Base-by-base conservation (phyloP, 2,888 invertebrate genomes). In the Mythimna impura region DNA sequence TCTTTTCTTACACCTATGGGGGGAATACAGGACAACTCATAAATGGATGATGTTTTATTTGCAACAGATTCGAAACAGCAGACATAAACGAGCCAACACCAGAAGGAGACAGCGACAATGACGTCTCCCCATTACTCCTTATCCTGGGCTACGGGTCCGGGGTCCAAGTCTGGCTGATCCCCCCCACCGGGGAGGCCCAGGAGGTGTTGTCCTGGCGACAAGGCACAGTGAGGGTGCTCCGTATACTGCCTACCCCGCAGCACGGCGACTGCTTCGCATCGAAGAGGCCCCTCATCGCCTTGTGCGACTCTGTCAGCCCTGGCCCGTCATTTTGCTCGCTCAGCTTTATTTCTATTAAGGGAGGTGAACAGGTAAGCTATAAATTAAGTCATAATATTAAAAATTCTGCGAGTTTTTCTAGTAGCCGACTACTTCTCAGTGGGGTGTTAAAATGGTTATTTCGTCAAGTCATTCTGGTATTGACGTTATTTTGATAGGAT, bases 171-270 rank as follows among this genome's bases (percentile, higher is more conserved):
- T 99, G 99, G 99, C 97, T 98, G 69, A 97, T 99, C 78, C 97
- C 98, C 22, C 98, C 98, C 12, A 98, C 97, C 86, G 99, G 99
- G 34, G 99, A 99, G 92, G 99, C 99, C 3, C 98, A 98, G 77
- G 99, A 99, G 94, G 98, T 99, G 40, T 94, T 99, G 76, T 99
- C 99, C 5, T 99, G 99, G 98, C 97, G 99, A 67, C 99, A 99
- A 93, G 99, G 99, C 68, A 97, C 98, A 80, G 98, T 99, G 65
- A 91, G 98, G 97, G 99, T 86, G 71, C 96, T 99, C 82, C 97
- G 98, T 92, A 97, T 99, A 87, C 96, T 99, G 90, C 99, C 99
- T 12, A 97, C 97, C 73, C 99, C 99, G 81, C 96, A 97, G 86
- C 94, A 95, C 85, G 97, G 97, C 87, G 99, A 99, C 96, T 96